Evolutionary conservation across 1,140 invertebrate species (phyloP).

Genomic region (Atopsyche davidsoni): DNA sequence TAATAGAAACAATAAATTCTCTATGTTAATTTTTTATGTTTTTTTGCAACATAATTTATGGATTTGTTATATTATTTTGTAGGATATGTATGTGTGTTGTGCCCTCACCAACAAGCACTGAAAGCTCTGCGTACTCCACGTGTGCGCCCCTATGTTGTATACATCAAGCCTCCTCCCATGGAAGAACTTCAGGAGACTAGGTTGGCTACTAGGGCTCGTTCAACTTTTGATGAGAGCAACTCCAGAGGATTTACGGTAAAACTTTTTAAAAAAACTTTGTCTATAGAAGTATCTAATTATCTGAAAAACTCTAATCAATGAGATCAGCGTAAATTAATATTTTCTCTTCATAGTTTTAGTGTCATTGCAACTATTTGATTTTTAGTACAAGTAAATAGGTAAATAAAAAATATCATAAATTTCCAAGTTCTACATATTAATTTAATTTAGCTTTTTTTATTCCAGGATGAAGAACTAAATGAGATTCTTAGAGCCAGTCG

Average conservation of each 20-base stretch:
- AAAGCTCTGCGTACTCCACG: conserved; percentile 86
- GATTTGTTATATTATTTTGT: not conserved
- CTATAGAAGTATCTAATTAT: too few species aligned
- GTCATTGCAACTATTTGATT: too few species aligned
- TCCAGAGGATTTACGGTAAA: conserved; percentile 84
- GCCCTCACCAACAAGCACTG: conserved; percentile 91
- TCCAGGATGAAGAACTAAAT: conserved; percentile 86
- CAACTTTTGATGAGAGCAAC: conserved; percentile 84
- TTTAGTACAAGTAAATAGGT: too few species aligned
- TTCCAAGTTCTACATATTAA: not conserved
- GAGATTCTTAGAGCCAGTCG: conserved; percentile 83
- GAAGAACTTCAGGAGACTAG: conserved; percentile 79
- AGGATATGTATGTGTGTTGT: conserved; percentile 81
- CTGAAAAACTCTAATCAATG: too few species aligned
- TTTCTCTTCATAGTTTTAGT: too few species aligned
- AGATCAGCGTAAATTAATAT: too few species aligned
- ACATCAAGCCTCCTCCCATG: conserved; percentile 85
- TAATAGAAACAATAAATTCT: not conserved
- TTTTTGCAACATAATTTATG: conserved; percentile 1
- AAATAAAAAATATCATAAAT: too few species aligned
- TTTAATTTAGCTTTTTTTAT: conserved; percentile 24
- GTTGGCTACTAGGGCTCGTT: conserved; percentile 72
- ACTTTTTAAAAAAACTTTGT: conserved; percentile 21
- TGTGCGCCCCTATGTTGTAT: conserved; percentile 92
- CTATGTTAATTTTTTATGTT: too few species aligned